Evolutionary conservation across 2,797 vertebrate genomes (phyloP).

Genomic region (Sebastes miniatus): DNA sequence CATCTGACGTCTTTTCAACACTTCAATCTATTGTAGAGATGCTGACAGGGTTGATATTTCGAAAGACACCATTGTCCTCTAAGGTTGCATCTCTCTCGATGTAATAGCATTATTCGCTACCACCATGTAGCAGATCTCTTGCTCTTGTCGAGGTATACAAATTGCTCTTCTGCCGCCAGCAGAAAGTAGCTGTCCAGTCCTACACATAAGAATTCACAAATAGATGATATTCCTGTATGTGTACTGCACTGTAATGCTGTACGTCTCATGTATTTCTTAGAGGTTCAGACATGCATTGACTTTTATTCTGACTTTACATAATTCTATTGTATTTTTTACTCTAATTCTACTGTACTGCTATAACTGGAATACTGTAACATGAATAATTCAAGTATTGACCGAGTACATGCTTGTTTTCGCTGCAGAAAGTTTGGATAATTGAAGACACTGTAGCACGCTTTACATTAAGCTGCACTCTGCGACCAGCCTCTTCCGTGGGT

Average conservation of each 20-base stretch:
- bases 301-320: not conserved
- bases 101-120: not conserved
- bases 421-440: not conserved
- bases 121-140: not conserved
- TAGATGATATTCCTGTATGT: not conserved
- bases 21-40: not conserved
- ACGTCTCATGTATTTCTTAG: not conserved
- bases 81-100: not conserved
- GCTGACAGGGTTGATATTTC: not conserved
- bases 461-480: not conserved
- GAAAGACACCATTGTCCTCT: not conserved
- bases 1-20: not conserved
- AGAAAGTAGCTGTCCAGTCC: not conserved
- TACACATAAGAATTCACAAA: not conserved
- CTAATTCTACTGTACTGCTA: not conserved
- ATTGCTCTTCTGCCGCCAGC: not conserved
- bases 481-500: conserved; percentile 13
- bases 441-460: not conserved
- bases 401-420: not conserved
- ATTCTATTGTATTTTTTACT: not conserved
- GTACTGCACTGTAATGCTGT: not conserved
- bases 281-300: not conserved
- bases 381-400: not conserved
- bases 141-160: not conserved
- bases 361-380: not conserved